Evolutionary conservation across 2,113 vertebrate genomes (phyloP).

Genomic region (Ictalurus punctatus): DNA sequence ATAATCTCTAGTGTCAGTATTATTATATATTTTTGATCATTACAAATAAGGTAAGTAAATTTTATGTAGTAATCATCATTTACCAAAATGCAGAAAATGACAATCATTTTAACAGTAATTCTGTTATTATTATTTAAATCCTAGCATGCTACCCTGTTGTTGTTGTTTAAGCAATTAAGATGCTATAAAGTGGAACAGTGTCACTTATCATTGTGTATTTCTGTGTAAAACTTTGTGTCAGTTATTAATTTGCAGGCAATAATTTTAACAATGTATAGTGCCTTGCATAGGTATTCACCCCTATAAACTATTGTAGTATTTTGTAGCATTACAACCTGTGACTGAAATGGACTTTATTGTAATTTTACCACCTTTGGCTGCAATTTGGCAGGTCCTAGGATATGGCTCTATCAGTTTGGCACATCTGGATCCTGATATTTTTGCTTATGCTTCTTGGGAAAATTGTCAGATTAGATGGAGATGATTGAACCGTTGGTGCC

Average conservation of each 20-base stretch:
- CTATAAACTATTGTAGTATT: background rate
- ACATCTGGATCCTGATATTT: background rate
- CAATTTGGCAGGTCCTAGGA: background rate
- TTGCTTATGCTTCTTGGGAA: background rate
- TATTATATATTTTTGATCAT: background rate
- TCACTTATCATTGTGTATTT: background rate
- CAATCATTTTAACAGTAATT: background rate
- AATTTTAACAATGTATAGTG: background rate
- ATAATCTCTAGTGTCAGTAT: background rate
- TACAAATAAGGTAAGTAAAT: background rate
- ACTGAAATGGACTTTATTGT: background rate
- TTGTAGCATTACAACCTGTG: background rate
- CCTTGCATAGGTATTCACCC: background rate
- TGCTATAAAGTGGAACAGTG: background rate
- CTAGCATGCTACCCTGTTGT: background rate
- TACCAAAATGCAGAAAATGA: background rate
- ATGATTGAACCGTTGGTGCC: background rate
- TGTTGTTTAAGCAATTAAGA: background rate
- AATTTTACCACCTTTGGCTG: background rate
- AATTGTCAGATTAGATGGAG: background rate
- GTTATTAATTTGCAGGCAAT: background rate
- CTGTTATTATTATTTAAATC: background rate
- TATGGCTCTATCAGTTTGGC: background rate
- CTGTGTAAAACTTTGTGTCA: background rate
- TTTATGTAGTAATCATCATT: background rate